phyloP scores from a whole-genome alignment of 2,797 vertebrate species.

The Squalus acanthias region DNA sequence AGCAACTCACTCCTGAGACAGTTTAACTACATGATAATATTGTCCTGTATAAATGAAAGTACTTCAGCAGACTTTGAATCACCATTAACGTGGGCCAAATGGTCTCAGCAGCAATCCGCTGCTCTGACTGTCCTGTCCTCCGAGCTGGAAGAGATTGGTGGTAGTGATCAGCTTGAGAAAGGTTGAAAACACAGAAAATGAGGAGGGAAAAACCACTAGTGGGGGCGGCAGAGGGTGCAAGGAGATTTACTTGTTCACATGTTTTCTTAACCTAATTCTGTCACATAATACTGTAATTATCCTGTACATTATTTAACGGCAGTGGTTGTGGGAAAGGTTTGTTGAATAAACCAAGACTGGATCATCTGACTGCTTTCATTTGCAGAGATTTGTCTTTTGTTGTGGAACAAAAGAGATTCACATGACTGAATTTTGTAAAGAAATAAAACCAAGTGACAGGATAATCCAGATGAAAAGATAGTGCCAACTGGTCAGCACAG shows the following conservation, averaged over 20 bases:
- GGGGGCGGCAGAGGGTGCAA: background rate
- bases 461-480: background rate
- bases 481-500: background rate
- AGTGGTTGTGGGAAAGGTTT: background rate
- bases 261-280: slow-evolving; percentile 9
- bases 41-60: background rate
- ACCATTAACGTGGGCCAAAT: background rate
- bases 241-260: background rate
- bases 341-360: background rate
- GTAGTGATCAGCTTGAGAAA: background rate
- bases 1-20: background rate
- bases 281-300: slow-evolving; percentile 29
- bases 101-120: background rate
- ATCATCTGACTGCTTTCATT: slow-evolving; percentile 27
- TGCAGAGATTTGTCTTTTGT: slow-evolving; percentile 18
- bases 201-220: background rate
- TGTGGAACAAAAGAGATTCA: background rate
- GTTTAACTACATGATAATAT: background rate
- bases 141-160: background rate
- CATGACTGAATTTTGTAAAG: background rate
- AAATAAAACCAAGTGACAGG: background rate
- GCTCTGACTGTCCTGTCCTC: background rate
- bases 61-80: background rate
- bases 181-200: background rate
- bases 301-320: background rate